Percentiles rank a stretch among this genome's conserved stretches.
Evolutionary conservation across 1,140 invertebrate species (phyloP).

Genomic region (Plutomurus gul): DNA sequence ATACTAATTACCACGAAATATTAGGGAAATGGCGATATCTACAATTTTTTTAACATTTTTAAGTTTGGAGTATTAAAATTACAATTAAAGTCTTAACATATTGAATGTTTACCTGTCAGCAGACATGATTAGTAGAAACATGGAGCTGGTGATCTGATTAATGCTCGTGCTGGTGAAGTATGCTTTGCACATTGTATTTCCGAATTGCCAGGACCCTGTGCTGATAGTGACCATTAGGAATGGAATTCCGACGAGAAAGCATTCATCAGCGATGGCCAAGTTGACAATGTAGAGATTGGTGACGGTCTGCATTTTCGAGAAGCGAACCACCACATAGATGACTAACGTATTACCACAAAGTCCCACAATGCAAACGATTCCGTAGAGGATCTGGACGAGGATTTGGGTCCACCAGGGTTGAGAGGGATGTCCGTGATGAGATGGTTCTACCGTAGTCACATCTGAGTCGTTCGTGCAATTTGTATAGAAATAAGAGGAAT

Average conservation of each 20-base stretch:
- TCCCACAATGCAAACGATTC: conserved; percentile 83
- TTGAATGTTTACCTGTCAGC: conserved; percentile 44
- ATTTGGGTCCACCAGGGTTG: conserved; percentile 20
- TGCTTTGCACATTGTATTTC: conserved; percentile 86
- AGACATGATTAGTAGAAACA: conserved; percentile 54
- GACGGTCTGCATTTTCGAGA: conserved; percentile 73
- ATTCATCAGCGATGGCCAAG: conserved; percentile 90
- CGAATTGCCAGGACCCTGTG: conserved; percentile 85
- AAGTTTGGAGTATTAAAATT: too few species aligned
- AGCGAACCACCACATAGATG: conserved; percentile 88
- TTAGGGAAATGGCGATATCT: too few species aligned
- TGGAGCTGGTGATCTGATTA: conserved; percentile 86
- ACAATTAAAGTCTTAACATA: neutral
- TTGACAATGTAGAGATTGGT: conserved; percentile 93
- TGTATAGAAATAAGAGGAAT: neutral
- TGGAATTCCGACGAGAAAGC: conserved; percentile 88
- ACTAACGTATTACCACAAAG: conserved; percentile 90
- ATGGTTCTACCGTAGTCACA: too few species aligned
- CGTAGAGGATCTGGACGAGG: conserved; percentile 69
- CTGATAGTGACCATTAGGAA: conserved; percentile 87
- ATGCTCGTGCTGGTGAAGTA: conserved; percentile 93
- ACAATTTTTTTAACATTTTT: too few species aligned
- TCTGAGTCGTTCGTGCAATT: neutral
- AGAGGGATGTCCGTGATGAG: neutral
- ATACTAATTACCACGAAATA: too few species aligned